Conservation (phyloP, 2,797 vertebrate species). For the Enteromius treurensis region DNA sequence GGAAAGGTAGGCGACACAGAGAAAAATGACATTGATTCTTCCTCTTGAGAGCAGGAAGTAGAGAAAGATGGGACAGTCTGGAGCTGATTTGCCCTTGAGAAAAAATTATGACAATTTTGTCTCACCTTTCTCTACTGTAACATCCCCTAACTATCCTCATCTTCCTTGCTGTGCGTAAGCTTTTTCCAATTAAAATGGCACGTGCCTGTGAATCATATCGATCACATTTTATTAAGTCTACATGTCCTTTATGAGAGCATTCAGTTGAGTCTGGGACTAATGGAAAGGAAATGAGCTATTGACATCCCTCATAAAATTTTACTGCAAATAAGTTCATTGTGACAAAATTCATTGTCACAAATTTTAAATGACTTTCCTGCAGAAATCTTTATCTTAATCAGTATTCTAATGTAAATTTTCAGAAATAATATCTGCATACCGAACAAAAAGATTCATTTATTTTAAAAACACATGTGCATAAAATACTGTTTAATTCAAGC, state of each 20-base stretch:
- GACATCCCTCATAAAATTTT: background rate
- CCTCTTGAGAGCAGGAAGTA: conserved; percentile 36
- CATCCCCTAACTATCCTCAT: conserved; percentile 18
- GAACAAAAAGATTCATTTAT: background rate
- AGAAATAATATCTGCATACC: background rate
- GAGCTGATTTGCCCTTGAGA: conserved; percentile 69
- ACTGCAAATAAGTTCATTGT: background rate
- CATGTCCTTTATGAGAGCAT: conserved; percentile 19
- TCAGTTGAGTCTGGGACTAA: background rate
- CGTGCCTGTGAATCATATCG: conserved; percentile 26
- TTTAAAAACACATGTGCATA: background rate
- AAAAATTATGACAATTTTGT: conserved; percentile 64
- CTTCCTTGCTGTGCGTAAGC: background rate
- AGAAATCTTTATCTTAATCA: background rate
- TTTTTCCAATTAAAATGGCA: conserved; percentile 48
- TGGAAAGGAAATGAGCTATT: conserved; percentile 14
- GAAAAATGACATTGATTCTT: conserved; percentile 61
- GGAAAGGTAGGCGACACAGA: conserved; percentile 19
- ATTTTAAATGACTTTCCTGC: background rate
- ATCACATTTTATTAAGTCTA: conserved; percentile 17
- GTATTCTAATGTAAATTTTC: background rate
- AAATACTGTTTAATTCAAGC: background rate
- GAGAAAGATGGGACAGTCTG: conserved; percentile 50
- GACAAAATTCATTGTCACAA: background rate
- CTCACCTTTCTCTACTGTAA: conserved; percentile 39